These are phyloP conservation scores for Barypeithes pellucidus DNA, from an alignment of 2,888 invertebrate genomes.

Conservation along the genomic window DNA sequence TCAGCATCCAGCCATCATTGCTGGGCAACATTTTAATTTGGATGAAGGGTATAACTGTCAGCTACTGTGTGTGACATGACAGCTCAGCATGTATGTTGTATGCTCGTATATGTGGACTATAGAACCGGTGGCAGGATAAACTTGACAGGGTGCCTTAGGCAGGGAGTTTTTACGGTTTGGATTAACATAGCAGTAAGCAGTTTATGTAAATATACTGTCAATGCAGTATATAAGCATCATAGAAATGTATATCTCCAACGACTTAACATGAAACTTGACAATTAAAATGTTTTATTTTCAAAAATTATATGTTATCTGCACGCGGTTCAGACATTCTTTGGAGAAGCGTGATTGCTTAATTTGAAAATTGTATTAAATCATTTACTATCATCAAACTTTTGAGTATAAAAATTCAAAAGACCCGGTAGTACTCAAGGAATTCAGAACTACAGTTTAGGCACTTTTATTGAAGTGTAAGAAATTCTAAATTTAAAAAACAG, in stretches of 20 bases:
- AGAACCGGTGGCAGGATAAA: conserved; percentile 44
- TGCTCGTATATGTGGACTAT: conserved; percentile 59
- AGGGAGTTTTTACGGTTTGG: neutral
- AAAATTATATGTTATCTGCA: too few relatives aligned
- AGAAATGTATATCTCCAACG: neutral
- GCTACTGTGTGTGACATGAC: conserved; percentile 70
- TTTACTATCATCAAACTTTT: too few relatives aligned
- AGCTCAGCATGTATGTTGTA: conserved; percentile 66
- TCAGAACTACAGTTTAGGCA: too few relatives aligned
- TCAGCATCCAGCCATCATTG: conserved; percentile 71
- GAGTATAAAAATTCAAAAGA: too few relatives aligned
- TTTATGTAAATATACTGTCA: neutral
- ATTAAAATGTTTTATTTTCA: too few relatives aligned
- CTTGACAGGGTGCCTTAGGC: conserved; percentile 30
- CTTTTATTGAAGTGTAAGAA: too few relatives aligned
- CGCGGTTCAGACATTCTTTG: too few relatives aligned
- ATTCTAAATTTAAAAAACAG: too few relatives aligned
- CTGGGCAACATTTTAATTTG: conserved; percentile 69
- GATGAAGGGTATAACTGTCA: conserved; percentile 68
- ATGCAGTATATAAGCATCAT: neutral
- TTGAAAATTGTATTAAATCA: too few relatives aligned
- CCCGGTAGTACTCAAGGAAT: too few relatives aligned
- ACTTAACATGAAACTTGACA: too few relatives aligned
- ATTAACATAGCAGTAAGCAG: neutral
- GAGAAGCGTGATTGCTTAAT: too few relatives aligned